A percentile compares a stretch with the other conserved stretches of the same genome.
These are phyloP conservation scores for Myocastor coypus DNA, from an alignment of 2,113 vertebrate species.

Conservation along the genomic window DNA sequence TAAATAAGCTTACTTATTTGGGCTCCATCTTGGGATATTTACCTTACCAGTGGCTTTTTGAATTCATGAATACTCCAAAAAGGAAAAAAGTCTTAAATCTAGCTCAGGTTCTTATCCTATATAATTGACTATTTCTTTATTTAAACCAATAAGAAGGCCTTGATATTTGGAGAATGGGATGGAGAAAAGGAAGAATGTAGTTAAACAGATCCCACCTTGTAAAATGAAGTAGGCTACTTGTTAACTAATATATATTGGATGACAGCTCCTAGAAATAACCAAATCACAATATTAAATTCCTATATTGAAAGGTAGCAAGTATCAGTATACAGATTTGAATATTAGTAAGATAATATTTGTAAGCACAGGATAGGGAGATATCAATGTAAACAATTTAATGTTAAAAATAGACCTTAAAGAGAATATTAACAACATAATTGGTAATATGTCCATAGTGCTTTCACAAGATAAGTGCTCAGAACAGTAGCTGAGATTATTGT, in stretches of 20 bases:
- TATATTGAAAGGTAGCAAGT: neutral
- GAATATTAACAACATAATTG: neutral
- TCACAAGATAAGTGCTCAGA: neutral
- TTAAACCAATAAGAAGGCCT: constrained; percentile 27
- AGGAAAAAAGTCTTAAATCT: neutral
- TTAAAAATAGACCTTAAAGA: neutral
- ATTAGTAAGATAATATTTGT: constrained; percentile 47
- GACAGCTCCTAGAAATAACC: neutral
- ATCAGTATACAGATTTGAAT: neutral
- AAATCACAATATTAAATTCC: constrained; percentile 43
- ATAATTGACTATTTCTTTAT: constrained; percentile 43
- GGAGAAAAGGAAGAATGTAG: neutral
- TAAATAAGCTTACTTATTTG: constrained; percentile 15
- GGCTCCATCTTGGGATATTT: neutral
- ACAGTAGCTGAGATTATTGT: neutral
- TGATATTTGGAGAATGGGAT: neutral
- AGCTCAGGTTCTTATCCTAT: neutral
- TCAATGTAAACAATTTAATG: constrained; percentile 14
- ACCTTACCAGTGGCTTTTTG: neutral
- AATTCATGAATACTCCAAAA: constrained; percentile 27
- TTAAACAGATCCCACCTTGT: neutral
- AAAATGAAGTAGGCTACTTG: constrained; percentile 10
- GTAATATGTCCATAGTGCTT: neutral
- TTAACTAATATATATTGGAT: neutral
- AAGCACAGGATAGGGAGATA: neutral